These are phyloP conservation scores for Calephelis nemesis DNA, from an alignment of 1,140 invertebrate genomes.

Conservation along the genomic window DNA sequence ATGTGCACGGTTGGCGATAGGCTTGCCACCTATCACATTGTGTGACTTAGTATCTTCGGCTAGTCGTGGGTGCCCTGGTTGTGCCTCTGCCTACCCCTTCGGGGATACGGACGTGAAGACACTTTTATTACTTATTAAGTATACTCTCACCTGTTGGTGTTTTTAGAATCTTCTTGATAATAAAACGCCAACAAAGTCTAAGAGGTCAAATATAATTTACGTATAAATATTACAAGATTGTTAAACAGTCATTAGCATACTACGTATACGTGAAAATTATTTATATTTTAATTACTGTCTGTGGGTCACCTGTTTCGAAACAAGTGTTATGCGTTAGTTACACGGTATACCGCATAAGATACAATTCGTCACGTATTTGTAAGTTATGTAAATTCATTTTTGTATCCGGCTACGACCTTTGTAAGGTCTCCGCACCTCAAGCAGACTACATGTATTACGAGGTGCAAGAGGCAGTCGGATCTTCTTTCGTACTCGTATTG, in stretches of 20 bases:
- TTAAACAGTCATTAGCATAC: conserved; percentile 4
- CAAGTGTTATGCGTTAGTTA: conserved; percentile 6
- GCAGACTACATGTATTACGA: conserved; percentile 43
- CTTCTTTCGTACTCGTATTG: conserved; percentile 58
- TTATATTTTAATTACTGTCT: conserved; percentile 2
- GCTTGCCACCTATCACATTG: too few species aligned
- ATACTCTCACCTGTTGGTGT: too few species aligned
- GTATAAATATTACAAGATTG: background rate
- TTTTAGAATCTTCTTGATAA: too few species aligned
- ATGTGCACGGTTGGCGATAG: too few species aligned
- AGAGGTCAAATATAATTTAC: conserved; percentile 7
- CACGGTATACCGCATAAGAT: conserved; percentile 6
- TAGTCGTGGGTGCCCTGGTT: too few species aligned
- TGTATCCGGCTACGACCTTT: conserved; percentile 70
- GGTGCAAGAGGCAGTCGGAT: conserved; percentile 52
- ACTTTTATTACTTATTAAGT: too few species aligned
- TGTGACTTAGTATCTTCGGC: too few species aligned
- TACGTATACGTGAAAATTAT: background rate
- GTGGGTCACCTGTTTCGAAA: conserved; percentile 10
- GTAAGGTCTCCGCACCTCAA: conserved; percentile 59
- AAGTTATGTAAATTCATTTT: conserved; percentile 60
- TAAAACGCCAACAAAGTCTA: background rate
- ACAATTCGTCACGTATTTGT: conserved; percentile 25
- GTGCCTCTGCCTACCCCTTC: too few species aligned
- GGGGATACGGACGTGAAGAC: too few species aligned